phyloP scores from a whole-genome alignment of 1,140 invertebrate genomes.

The silkworm (Bombyx mori) region ASM3026992v2 NC_085130.1:15648501-15649000 shows the following conservation, averaged over 20 bases:
- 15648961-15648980: no score
- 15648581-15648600: slow-evolving; percentile 22
- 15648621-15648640: slow-evolving; percentile 43
- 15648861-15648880: slow-evolving; percentile 53
- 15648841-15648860: slow-evolving; percentile 27
- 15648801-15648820: slow-evolving; percentile 48
- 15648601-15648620: slow-evolving; percentile 28
- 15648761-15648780: slow-evolving; percentile 14
- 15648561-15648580: slow-evolving; percentile 28
- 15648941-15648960: no score
- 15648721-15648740: slow-evolving; percentile 13
- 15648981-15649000: no score
- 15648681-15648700: slow-evolving; percentile 25
- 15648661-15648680: slow-evolving; percentile 37
- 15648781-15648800: slow-evolving; percentile 4
- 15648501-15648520: neutral
- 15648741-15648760: slow-evolving; percentile 17
- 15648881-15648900: neutral
- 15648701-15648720: slow-evolving; percentile 23
- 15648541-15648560: slow-evolving; percentile 15
- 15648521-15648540: slow-evolving; percentile 10
- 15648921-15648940: no score
- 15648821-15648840: slow-evolving; percentile 53
- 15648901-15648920: neutral
- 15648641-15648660: slow-evolving; percentile 53